A percentile compares a stretch with the other conserved stretches of the same genome.
These are phyloP conservation scores for Panurus biarmicus DNA, from an alignment of 2,113 vertebrate species.

Conservation along the genomic window DNA sequence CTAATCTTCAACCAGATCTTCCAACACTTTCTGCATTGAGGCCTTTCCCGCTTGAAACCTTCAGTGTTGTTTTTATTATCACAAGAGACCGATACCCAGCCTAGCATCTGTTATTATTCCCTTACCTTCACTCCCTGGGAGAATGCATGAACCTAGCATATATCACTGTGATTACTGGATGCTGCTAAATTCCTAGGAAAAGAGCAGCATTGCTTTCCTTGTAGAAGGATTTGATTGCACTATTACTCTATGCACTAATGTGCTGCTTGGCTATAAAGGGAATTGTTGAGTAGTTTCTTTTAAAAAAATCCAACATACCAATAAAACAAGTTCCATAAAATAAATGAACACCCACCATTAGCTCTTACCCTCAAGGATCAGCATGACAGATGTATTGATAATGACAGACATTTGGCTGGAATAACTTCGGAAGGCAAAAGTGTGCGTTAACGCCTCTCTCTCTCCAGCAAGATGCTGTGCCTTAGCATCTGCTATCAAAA, in stretches of 20 bases:
- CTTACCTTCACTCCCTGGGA: conserved; percentile 35
- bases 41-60: conserved; percentile 46
- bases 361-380: not conserved
- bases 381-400: not conserved
- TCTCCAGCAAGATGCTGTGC: not conserved
- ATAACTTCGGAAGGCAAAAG: not conserved
- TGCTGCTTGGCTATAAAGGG: conserved; percentile 34
- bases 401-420: not conserved
- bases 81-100: conserved; percentile 62
- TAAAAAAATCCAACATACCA: not conserved
- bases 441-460: not conserved
- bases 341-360: not conserved
- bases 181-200: conserved; percentile 48
- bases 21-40: conserved; percentile 64
- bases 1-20: conserved; percentile 70
- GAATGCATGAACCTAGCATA: conserved; percentile 23
- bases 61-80: conserved; percentile 66
- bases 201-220: conserved; percentile 15
- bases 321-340: not conserved
- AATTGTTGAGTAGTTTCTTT: conserved; percentile 16
- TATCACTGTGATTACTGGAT: conserved; percentile 48
- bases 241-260: conserved; percentile 11
- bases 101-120: conserved; percentile 66
- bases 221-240: conserved; percentile 40
- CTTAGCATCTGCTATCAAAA: not conserved